A percentile compares a stretch with the other conserved stretches of the same genome.
Evolutionary conservation across 2,888 invertebrate genomes (phyloP).

Genomic region (Myopa tessellatipennis): DNA sequence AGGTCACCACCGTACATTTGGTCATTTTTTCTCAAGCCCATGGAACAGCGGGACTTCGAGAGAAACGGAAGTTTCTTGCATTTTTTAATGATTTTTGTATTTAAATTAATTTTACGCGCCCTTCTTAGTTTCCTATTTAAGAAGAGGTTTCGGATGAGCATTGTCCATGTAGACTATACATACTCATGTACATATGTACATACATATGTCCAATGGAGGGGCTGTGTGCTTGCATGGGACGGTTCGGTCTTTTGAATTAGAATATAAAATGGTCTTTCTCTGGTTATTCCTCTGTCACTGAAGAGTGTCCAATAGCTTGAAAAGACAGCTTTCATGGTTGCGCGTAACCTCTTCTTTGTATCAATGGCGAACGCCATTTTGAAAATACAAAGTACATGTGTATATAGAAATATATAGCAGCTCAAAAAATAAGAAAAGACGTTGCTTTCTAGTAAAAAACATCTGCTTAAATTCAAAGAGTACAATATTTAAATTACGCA

Average conservation of each 20-base stretch:
- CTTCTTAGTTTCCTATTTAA: not conserved
- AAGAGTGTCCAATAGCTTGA: not conserved
- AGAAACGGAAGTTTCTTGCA: constrained; percentile 42
- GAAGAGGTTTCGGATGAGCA: not conserved
- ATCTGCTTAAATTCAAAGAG: not conserved
- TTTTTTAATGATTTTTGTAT: constrained; percentile 64
- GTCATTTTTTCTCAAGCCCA: constrained; percentile 61
- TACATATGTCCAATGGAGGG: not conserved
- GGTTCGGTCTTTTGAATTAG: not conserved
- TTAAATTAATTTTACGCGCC: constrained; percentile 57
- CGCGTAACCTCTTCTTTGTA: not conserved
- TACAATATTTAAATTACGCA: too few relatives aligned
- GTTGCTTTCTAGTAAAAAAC: not conserved
- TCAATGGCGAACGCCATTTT: constrained; percentile 19
- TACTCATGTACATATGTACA: not conserved
- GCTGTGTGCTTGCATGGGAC: not conserved
- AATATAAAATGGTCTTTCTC: not conserved
- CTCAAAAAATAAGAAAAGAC: not conserved
- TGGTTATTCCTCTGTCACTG: not conserved
- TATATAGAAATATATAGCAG: not conserved
- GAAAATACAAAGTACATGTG: not conserved
- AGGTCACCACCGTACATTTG: constrained; percentile 66
- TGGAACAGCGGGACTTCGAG: constrained; percentile 37
- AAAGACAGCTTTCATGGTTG: not conserved
- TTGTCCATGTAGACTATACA: not conserved